These are phyloP conservation scores for Lucilia cuprina DNA, from an alignment of 1,140 invertebrate genomes.

Conservation along the genomic window DNA sequence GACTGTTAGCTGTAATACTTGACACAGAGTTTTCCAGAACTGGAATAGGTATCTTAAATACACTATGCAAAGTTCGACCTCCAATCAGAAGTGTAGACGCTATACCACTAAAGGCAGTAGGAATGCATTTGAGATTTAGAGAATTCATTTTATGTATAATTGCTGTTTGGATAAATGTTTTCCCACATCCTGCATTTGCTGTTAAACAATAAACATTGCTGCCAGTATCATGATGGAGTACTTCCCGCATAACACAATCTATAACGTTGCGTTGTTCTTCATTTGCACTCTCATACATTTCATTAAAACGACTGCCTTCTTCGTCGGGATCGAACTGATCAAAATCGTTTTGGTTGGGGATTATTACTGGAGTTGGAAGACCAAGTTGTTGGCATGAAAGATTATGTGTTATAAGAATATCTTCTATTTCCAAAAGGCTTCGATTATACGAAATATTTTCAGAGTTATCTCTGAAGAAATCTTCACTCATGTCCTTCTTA, in stretches of 20 bases:
- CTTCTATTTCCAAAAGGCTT: neutral
- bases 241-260: neutral
- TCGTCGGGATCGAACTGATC: slow-evolving; percentile 3
- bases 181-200: no score
- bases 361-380: neutral
- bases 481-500: slow-evolving; percentile 3
- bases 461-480: neutral
- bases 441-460: neutral
- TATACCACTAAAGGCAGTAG: no score
- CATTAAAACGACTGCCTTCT: neutral
- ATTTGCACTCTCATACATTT: neutral
- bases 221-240: neutral
- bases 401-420: neutral
- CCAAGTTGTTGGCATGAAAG: neutral
- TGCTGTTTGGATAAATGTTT: no score
- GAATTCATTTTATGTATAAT: no score
- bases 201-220: no score
- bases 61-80: no score
- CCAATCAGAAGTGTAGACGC: no score
- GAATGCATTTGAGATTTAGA: no score
- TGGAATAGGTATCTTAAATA: no score
- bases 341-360: neutral
- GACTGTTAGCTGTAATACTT: no score
- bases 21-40: no score
- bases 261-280: neutral